Base-by-base conservation (phyloP, 1,140 invertebrate genomes). In the Octopus sinensis region DNA sequence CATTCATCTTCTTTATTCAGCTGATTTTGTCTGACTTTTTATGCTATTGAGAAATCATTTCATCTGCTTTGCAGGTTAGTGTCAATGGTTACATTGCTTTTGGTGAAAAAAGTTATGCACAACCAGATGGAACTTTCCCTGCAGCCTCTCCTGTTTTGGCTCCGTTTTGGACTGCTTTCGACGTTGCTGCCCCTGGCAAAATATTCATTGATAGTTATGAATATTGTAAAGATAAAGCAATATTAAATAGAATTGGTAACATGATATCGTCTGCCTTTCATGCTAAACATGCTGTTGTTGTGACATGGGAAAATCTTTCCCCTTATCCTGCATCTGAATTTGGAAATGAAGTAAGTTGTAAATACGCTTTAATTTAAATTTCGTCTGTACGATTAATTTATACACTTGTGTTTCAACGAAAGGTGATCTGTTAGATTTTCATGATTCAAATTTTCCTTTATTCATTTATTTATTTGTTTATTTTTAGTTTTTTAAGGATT, bases 151-250 rank as follows among this genome's bases (percentile, higher is more conserved):
- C 13, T n/a, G 6, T 73, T 10, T 73, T 73, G 7, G 68, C 68
- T 17, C 68, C 68, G 6, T 73, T 73, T 73, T 73, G 68, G 68
- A 17, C 68, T 5, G 68, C 68, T 6, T 23, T 73, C 6, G 68
- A 73, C 5, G 2, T 73, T 73, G 17, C 68, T 13, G 68, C 68
- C 13, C 5, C 5, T 6, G 68, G 68, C 0, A 73, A 73, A 73
- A 73, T 73, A n/a, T 73, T 12, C 30, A 17, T 73, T 73, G 68
- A 73, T 73, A 73, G 30, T 17, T 73, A 73, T 73, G 30, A 73
- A 17, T n/a, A n/a, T 13, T 73, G 68, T 23, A 73, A 73, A 73
- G 68, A 73, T 23, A 6, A 12, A 5, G 4, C 4, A 73, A 4
- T 10, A 17, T 13, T 73, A 23, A 73, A 73, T 10, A 23, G 30